Conservation (phyloP, 1,140 invertebrate genomes). For the Meteorus sp. region DNA sequence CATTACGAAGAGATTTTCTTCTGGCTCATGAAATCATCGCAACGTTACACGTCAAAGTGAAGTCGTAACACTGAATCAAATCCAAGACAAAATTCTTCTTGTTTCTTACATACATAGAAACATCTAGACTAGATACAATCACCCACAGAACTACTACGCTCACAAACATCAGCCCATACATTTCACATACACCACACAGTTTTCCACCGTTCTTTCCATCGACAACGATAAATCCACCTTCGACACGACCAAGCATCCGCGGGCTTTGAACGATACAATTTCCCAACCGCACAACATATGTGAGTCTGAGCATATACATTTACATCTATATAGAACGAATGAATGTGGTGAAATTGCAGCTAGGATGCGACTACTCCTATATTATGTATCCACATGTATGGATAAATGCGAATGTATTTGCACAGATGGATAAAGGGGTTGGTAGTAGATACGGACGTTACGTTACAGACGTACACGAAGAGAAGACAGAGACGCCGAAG, state of each 20-base stretch:
- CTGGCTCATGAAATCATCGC: too few species aligned
- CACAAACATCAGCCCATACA: background rate
- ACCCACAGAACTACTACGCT: background rate
- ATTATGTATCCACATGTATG: slow-evolving; percentile 24
- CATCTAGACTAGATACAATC: background rate
- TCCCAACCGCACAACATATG: background rate
- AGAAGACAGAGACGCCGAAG: slow-evolving; percentile 8
- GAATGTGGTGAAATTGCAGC: slow-evolving; percentile 24
- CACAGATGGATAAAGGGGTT: background rate
- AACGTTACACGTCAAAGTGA: too few species aligned
- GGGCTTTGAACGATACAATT: slow-evolving; percentile 24
- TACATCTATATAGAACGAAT: too few species aligned
- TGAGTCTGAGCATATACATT: background rate
- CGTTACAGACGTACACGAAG: too few species aligned
- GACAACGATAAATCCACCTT: slow-evolving; percentile 18
- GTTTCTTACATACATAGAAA: too few species aligned
- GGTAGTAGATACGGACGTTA: too few species aligned
- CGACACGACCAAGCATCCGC: slow-evolving; percentile 17
- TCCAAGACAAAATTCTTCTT: too few species aligned
- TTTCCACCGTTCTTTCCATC: slow-evolving; percentile 6
- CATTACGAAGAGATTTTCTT: too few species aligned
- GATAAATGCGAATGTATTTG: too few species aligned
- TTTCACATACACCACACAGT: background rate
- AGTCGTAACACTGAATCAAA: too few species aligned
- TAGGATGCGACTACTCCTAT: slow-evolving; percentile 15